These are phyloP conservation scores for Oryzias dopingdopingensis DNA, from an alignment of 2,797 vertebrate genomes.

Conservation along the genomic window DNA sequence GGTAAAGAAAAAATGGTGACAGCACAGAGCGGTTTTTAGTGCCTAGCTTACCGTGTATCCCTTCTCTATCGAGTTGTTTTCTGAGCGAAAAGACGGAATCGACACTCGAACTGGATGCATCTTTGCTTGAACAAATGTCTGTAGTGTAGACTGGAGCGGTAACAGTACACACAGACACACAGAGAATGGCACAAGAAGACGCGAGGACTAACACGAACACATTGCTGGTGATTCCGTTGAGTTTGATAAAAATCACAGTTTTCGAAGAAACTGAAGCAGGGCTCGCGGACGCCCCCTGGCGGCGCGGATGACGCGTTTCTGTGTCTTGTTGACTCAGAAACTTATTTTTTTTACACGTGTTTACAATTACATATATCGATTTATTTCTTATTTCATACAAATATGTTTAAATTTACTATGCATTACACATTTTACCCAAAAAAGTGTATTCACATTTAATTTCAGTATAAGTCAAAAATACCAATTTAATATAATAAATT, in stretches of 20 bases:
- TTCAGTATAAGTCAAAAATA: neutral
- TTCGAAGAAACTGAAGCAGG: neutral
- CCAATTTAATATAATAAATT: too few relatives aligned
- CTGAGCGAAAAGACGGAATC: slow-evolving; percentile 93
- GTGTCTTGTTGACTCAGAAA: neutral
- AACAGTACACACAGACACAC: too few relatives aligned
- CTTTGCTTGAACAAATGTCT: neutral
- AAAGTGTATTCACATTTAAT: neutral
- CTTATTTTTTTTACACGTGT: neutral
- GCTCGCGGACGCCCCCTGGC: slow-evolving; percentile 44
- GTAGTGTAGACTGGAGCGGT: too few relatives aligned
- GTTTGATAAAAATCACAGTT: slow-evolving; percentile 43
- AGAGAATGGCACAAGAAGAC: neutral
- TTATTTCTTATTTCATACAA: too few relatives aligned
- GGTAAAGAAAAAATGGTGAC: slow-evolving; percentile 11
- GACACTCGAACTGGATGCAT: slow-evolving; percentile 84
- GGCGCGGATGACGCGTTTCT: slow-evolving; percentile 39
- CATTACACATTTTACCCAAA: neutral
- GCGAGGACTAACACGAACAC: neutral
- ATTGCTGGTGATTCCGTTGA: slow-evolving; percentile 41
- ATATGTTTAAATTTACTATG: neutral
- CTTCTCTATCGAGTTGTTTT: slow-evolving; percentile 88
- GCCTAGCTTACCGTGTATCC: slow-evolving; percentile 89
- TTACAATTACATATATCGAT: neutral
- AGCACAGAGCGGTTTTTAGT: slow-evolving; percentile 12